Evolutionary conservation across 2,797 vertebrate genomes (phyloP), one percentile per base, ranked within the genome.

Genomic region (Galaxias olidus): DNA sequence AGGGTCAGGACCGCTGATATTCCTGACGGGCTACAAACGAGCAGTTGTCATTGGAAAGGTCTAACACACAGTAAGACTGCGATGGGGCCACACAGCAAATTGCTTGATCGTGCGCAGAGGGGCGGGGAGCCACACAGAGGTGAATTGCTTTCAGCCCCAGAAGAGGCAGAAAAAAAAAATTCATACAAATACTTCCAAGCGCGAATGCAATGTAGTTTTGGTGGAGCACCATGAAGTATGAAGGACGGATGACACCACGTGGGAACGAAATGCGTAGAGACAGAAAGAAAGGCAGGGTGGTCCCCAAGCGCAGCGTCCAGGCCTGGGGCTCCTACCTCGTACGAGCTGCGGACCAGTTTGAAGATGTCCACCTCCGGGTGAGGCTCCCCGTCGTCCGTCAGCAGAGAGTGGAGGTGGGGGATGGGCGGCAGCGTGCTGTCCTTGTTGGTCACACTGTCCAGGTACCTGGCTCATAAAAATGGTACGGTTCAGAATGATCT

Each of bases 351-450:
- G 75, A 98, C 95, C 42, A 99, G 90, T 75, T 95, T 94, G 90
- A 99, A 99, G 86, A 99, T 96, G 92, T 99, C 98, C 52, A 98
- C 97, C 62, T 98, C 96, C 0, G 96, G 96, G 75, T 97, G 95
- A 8, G 96, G 96, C 41, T 96, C 95, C 60, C 94, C 90, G 1
- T 98, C 95, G 14, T 98, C 97, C 0, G 94, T 97, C 74, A 99
- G 92, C 61, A 99, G 86, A 0, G 98, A 98, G 86, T 99, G 98
- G 19, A 99, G 93, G 79, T 99, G 98, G 66, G 95, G 96, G 79
- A 99, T 99, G 57, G 97, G 96, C 12, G 98, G 98, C 63, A 98
- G 88, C 0, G 96, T 96, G 86, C 96, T 99, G 90, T 98, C 97
- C 71, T 97, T 98, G 69, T 99, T 99, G 71, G 94, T 96, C 77